Conservation (phyloP, 2,113 vertebrate species). For the Daboia siamensis region DNA sequence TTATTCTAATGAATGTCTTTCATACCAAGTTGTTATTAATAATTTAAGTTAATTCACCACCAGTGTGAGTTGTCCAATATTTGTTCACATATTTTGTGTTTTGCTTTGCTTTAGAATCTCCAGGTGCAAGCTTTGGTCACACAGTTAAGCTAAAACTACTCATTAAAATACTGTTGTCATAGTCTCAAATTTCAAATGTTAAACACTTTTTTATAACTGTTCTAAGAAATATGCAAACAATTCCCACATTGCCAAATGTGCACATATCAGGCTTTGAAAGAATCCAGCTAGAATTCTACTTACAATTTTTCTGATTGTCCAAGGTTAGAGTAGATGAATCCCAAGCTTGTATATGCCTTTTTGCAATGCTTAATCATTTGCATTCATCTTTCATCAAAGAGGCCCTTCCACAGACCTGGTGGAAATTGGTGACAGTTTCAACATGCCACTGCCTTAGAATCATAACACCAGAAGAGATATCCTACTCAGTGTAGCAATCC, state of each 20-base stretch:
- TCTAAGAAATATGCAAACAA: conserved; percentile 31
- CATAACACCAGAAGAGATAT: not conserved
- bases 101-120: not conserved
- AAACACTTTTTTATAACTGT: conserved; percentile 33
- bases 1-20: not conserved
- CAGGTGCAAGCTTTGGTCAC: not conserved
- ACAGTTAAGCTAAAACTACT: not conserved
- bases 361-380: not conserved
- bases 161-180: conserved; percentile 39
- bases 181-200: conserved; percentile 46
- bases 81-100: not conserved
- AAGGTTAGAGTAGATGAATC: not conserved
- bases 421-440: fast-evolving
- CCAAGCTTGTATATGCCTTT: conserved; percentile 18
- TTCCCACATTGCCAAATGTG: conserved; percentile 33
- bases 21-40: not conserved
- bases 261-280: conserved; percentile 18
- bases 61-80: not conserved
- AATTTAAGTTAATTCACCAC: not conserved
- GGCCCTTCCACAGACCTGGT: fast-evolving
- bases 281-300: conserved; percentile 51
- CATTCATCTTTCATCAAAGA: not conserved
- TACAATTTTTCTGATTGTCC: conserved; percentile 37
- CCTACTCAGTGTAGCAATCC: not conserved
- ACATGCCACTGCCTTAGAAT: not conserved